Base-by-base conservation (phyloP, 1,140 invertebrate genomes). In the Lucilia sericata region DNA sequence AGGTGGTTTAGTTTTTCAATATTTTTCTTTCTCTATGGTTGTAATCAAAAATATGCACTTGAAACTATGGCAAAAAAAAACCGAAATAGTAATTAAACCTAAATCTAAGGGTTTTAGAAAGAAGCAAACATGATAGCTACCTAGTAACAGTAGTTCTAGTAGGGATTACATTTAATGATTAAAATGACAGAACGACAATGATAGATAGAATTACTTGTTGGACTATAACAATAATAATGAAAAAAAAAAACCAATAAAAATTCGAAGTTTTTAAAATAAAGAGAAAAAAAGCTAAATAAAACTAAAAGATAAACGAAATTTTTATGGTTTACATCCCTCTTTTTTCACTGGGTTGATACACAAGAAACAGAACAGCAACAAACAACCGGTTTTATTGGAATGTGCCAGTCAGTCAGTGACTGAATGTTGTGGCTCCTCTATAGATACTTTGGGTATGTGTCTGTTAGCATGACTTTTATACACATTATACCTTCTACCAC, bases 1-100 rank as follows among this genome's bases (percentile, higher is more conserved):
- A 70, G 65, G 65, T 70, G 65, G 19, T 70, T 70, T 12, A 70
- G 65, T 70, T 70, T 70, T 70, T 19, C 3, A n/a, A n/a, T 65
- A n/a, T 65, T 65, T n/a, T 65, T 65, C n/a, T 70, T 60, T 60
- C 14, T 17, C 19, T 70, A 21, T 70, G 51, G 12, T 55, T 55
- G 2, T 36, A 51, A 13, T 51, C n/a, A 3, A 12, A 12, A 12
- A 51, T 55, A 17, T 14, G 51, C 17, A 55, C 51, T 55, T 55
- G 51, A 55, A 55, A 55, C 5, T 10, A 10, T 55, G 4, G 51
- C 9, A 49, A 49, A 49, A 49, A 55, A 14, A 12, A 14, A 17
- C 51, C 1, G 12, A 0, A 55, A 55, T 5, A 55, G 51, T 55
- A 55, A 55, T 55, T 55, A 55, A 55, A 55, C 51, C 51, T 42